Evolutionary conservation across 92 coral and sea anemone genomes (phyloP).

Genomic region (Bergia sp.): DNA sequence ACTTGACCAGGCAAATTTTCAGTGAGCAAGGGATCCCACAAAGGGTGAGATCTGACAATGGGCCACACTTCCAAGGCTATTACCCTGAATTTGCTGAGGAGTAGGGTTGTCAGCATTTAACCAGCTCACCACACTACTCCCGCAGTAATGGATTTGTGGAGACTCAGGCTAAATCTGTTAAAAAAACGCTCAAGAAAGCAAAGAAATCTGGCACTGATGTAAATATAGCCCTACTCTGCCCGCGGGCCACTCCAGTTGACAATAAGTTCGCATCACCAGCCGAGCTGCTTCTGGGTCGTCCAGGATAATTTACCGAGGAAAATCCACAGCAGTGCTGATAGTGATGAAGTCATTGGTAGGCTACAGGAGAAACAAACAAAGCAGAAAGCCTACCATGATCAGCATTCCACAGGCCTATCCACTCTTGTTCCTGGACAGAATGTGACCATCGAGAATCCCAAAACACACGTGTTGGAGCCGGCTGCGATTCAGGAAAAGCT

Average conservation of each 20-base stretch:
- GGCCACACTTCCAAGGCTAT: conserved; percentile 55
- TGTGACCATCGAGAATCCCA: conserved; percentile 34
- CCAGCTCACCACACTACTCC: conserved; percentile 61
- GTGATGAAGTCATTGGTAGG: not conserved
- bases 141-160: conserved; percentile 41
- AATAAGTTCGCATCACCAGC: conserved; percentile 2
- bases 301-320: not conserved
- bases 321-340: not conserved
- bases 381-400: conserved; percentile 12
- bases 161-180: not conserved
- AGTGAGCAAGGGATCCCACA: conserved; percentile 50
- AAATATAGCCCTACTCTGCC: not conserved
- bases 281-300: not conserved
- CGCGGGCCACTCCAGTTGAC: not conserved
- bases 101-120: conserved; percentile 59
- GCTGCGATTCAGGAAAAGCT: conserved; percentile 27
- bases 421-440: conserved; percentile 17
- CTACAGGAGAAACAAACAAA: not conserved
- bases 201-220: not conserved
- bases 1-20: conserved; percentile 50
- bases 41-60: conserved; percentile 58
- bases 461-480: conserved; percentile 26
- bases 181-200: not conserved
- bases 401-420: conserved; percentile 5
- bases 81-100: conserved; percentile 53